Conservation (phyloP, 1,140 invertebrate genomes). For the Akabosia matsudoensis region DNA sequence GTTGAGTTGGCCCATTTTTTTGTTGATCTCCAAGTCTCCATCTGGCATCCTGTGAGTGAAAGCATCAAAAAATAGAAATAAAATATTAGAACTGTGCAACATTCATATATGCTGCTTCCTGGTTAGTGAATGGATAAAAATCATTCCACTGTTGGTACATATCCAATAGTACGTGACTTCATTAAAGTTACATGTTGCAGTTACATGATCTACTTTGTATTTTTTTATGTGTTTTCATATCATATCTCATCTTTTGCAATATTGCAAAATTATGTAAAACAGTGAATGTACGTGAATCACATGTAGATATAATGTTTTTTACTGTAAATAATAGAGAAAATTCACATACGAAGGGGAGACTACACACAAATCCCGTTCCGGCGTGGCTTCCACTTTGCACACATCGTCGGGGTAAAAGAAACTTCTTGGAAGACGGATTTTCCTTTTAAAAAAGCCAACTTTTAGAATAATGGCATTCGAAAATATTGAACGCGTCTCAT, state of each 20-base stretch:
- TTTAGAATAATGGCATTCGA: background rate
- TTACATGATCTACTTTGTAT: too few relatives aligned
- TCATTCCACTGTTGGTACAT: too few relatives aligned
- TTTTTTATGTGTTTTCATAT: too few relatives aligned
- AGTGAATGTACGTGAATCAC: too few relatives aligned
- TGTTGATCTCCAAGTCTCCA: conserved; percentile 36
- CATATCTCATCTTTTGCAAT: background rate
- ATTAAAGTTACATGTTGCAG: too few relatives aligned
- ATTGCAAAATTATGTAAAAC: too few relatives aligned
- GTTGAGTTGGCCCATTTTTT: conserved; percentile 28
- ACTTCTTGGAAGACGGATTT: conserved; percentile 34
- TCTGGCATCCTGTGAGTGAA: conserved; percentile 38
- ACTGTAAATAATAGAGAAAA: background rate
- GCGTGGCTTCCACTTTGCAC: conserved; percentile 22
- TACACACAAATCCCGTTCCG: conserved; percentile 28
- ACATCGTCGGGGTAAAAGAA: conserved; percentile 44
- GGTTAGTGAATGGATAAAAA: too few relatives aligned
- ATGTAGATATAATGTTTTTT: too few relatives aligned
- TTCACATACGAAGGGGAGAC: conserved; percentile 40
- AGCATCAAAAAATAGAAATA: too few relatives aligned
- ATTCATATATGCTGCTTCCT: too few relatives aligned
- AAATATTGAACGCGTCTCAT: background rate
- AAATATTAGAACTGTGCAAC: too few relatives aligned
- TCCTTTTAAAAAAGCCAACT: conserved; percentile 10
- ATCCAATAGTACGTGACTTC: too few relatives aligned